phyloP scores from a whole-genome alignment of 2,113 vertebrate species.

The Micromys minutus region DNA sequence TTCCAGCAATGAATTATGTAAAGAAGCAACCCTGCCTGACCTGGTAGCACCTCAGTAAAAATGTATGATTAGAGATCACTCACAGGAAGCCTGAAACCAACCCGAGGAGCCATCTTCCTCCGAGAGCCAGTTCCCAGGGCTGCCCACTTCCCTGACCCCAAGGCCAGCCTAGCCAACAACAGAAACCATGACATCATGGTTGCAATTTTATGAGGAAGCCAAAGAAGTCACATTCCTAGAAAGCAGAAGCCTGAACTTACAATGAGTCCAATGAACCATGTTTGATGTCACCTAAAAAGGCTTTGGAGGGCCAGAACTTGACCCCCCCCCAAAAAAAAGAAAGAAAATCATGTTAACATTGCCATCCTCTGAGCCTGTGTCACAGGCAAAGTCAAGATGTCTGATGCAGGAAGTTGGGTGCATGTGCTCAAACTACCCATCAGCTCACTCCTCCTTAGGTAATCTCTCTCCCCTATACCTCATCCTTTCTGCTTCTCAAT shows the following conservation, averaged over 20 bases:
- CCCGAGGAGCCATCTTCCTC: accelerated
- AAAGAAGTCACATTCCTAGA: neutral
- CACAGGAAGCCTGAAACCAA: neutral
- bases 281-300: neutral
- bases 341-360: neutral
- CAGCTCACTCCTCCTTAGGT: too few species aligned
- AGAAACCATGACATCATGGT: neutral
- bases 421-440: accelerated
- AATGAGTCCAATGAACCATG: neutral
- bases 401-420: too few species aligned
- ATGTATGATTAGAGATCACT: slow-evolving; percentile 41
- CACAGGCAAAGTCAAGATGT: neutral
- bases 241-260: neutral
- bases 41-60: slow-evolving; percentile 54
- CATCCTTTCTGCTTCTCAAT: neutral
- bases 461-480: neutral
- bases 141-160: too few species aligned
- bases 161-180: accelerated
- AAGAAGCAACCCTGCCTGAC: slow-evolving; percentile 43
- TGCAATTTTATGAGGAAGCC: neutral
- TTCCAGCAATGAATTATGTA: slow-evolving; percentile 61
- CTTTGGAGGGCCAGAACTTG: neutral
- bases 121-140: accelerated
- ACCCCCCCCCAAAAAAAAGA: too few species aligned
- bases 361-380: neutral